phyloP scores from a whole-genome alignment of 2,888 invertebrate genomes.

The Atrina japonica region DNA sequence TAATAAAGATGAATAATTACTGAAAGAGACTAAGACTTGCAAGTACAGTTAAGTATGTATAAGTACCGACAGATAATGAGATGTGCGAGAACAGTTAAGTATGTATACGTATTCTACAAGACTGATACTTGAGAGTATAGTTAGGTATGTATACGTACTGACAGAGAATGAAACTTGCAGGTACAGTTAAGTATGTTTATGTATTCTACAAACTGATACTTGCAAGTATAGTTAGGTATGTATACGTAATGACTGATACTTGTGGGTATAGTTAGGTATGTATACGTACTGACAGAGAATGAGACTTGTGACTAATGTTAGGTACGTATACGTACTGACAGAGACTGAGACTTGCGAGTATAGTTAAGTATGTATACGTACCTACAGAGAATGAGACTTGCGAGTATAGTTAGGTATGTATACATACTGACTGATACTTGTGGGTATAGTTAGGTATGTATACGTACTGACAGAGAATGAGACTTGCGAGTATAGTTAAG shows the following conservation, averaged over 20 bases:
- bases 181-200: slow-evolving; percentile 56
- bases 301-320: too few species aligned
- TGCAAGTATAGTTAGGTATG: slow-evolving; percentile 54
- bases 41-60: slow-evolving; percentile 56
- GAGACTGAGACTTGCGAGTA: slow-evolving; percentile 54
- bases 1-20: slow-evolving; percentile 38
- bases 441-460: neutral
- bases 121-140: too few species aligned
- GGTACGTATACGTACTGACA: slow-evolving; percentile 46
- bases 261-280: neutral
- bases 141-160: slow-evolving; percentile 41
- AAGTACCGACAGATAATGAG: too few species aligned
- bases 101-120: too few species aligned
- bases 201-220: slow-evolving; percentile 56
- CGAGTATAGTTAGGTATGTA: neutral
- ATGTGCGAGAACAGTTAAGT: too few species aligned
- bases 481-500: slow-evolving; percentile 57
- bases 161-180: slow-evolving; percentile 54
- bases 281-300: slow-evolving; percentile 52
- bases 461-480: slow-evolving; percentile 55
- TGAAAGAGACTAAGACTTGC: slow-evolving; percentile 55
- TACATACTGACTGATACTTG: too few species aligned
- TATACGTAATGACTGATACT: too few species aligned
- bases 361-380: slow-evolving; percentile 59
- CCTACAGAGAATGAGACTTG: too few species aligned